Conservation (phyloP, 2,797 vertebrate species). For the Stomatorhinus walkeri region DNA sequence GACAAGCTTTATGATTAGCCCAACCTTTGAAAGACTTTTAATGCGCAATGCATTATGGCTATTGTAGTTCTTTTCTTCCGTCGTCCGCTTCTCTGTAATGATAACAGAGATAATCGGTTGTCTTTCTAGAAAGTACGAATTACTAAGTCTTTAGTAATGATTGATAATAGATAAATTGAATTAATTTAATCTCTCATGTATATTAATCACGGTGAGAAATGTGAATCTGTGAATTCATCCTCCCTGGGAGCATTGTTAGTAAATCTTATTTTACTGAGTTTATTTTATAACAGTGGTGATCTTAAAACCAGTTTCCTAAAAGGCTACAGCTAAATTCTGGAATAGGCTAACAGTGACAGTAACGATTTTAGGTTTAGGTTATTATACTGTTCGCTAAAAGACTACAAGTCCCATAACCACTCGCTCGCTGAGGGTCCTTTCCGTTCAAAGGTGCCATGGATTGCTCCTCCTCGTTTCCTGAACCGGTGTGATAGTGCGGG, state of each 20-base stretch:
- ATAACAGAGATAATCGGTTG: not conserved
- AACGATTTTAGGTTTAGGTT: not conserved
- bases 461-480: not conserved
- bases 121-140: not conserved
- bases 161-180: not conserved
- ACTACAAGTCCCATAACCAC: slow-evolving; percentile 24
- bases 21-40: not conserved
- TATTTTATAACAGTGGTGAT: not conserved
- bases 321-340: too few species aligned
- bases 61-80: slow-evolving; percentile 10
- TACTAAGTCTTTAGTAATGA: not conserved
- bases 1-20: slow-evolving; percentile 8
- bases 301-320: not conserved
- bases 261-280: not conserved
- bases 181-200: not conserved
- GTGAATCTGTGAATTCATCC: not conserved
- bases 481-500: not conserved
- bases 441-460: slow-evolving; percentile 5
- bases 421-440: not conserved
- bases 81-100: too few species aligned
- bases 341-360: not conserved
- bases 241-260: not conserved
- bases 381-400: not conserved
- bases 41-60: not conserved
- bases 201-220: not conserved